phyloP scores from a whole-genome alignment of 2,797 vertebrate species.

The Falco novaeseelandiae region DNA sequence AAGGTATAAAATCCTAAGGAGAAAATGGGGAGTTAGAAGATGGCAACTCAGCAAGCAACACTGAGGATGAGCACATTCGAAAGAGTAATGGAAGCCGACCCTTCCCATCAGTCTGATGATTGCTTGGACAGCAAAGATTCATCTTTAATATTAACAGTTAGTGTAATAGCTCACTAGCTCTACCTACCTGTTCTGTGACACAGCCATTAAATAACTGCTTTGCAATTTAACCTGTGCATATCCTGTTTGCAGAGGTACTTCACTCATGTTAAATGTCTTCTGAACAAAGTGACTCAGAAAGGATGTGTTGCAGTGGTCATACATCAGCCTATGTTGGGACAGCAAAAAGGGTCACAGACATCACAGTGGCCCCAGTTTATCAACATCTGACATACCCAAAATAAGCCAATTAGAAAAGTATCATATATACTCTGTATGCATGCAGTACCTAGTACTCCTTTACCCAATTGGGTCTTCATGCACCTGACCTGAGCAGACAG shows the following conservation, averaged over 20 bases:
- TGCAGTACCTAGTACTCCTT: neutral
- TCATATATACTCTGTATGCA: accelerated
- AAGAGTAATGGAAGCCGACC: neutral
- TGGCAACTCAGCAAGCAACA: neutral
- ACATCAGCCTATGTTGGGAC: neutral
- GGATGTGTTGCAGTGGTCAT: neutral
- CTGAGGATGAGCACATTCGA: neutral
- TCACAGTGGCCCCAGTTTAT: neutral
- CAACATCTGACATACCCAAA: neutral
- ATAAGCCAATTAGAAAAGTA: neutral
- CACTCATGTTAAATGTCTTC: neutral
- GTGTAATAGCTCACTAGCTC: neutral
- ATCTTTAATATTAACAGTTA: neutral
- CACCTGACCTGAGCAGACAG: neutral
- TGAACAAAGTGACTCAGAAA: neutral
- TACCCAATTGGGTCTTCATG: neutral
- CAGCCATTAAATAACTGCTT: neutral
- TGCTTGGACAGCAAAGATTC: neutral
- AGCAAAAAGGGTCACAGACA: neutral
- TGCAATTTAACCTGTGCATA: neutral
- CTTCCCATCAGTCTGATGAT: neutral
- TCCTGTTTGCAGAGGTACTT: neutral
- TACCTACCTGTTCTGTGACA: neutral
- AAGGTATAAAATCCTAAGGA: neutral
- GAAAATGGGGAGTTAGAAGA: neutral